Evolutionary conservation across 2,888 invertebrate species (phyloP).

Genomic region (Diploptera punctata): DNA sequence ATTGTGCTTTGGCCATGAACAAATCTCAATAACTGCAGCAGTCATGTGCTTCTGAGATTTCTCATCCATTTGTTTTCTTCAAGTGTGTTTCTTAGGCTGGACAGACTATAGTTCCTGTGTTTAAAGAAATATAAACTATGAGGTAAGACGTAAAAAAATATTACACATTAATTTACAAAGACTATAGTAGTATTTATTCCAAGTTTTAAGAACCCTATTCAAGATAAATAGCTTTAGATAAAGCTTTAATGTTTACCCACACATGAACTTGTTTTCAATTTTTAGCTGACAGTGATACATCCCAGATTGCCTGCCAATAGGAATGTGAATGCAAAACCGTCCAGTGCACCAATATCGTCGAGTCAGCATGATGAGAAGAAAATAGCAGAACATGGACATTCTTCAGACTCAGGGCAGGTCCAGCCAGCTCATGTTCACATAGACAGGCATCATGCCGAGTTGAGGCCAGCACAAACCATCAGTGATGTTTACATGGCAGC

Average conservation of each 20-base stretch:
- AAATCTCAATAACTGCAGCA: too few species aligned
- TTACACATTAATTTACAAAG: too few species aligned
- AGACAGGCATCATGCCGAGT: constrained; percentile 67
- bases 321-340: constrained; percentile 44
- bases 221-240: background rate
- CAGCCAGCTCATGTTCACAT: constrained; percentile 65
- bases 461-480: constrained; percentile 60
- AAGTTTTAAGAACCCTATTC: too few species aligned
- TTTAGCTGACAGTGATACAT: constrained; percentile 85
- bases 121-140: too few species aligned
- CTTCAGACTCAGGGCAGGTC: constrained; percentile 39
- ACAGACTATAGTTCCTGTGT: too few species aligned
- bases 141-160: too few species aligned
- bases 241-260: too few species aligned
- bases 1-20: too few species aligned
- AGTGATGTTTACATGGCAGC: constrained; percentile 54
- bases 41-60: too few species aligned
- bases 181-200: too few species aligned
- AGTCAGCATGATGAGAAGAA: constrained; percentile 49
- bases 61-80: too few species aligned
- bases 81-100: too few species aligned
- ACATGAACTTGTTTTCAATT: constrained; percentile 7
- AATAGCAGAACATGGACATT: constrained; percentile 46
- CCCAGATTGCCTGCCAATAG: constrained; percentile 65
- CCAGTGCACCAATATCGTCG: constrained; percentile 42